These are phyloP conservation scores for Sylvicola cinctus DNA, from an alignment of 2,888 invertebrate species.

Conservation along the genomic window DNA sequence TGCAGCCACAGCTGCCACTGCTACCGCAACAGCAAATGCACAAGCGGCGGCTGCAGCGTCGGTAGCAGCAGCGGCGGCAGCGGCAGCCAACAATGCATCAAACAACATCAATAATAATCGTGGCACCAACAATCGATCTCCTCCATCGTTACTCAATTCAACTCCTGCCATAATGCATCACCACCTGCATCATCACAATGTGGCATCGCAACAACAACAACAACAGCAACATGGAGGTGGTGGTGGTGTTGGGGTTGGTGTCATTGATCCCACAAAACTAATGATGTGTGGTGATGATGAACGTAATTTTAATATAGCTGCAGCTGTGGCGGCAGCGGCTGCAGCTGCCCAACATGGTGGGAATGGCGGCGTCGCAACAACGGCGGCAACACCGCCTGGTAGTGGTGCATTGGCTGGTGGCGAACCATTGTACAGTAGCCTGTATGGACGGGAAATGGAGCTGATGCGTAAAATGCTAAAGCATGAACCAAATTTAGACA, in stretches of 20 bases:
- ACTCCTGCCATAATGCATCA: background rate
- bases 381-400: background rate
- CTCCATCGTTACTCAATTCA: too few relatives aligned
- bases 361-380: background rate
- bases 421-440: conserved; percentile 4
- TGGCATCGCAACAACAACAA: background rate
- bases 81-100: too few relatives aligned
- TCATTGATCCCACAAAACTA: too few relatives aligned
- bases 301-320: too few relatives aligned
- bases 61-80: background rate
- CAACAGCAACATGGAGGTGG: background rate
- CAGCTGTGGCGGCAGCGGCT: too few relatives aligned
- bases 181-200: background rate
- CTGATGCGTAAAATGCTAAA: conserved; percentile 7
- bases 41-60: background rate
- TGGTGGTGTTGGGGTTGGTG: background rate
- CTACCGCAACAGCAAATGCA: background rate
- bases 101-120: too few relatives aligned
- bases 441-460: conserved; percentile 7
- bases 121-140: too few relatives aligned
- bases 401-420: background rate
- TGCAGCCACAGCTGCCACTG: background rate
- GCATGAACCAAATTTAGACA: background rate
- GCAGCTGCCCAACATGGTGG: background rate
- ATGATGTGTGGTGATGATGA: too few relatives aligned